Base-by-base conservation (phyloP, 1,140 invertebrate genomes). In the Penaeus japonicus region DNA sequence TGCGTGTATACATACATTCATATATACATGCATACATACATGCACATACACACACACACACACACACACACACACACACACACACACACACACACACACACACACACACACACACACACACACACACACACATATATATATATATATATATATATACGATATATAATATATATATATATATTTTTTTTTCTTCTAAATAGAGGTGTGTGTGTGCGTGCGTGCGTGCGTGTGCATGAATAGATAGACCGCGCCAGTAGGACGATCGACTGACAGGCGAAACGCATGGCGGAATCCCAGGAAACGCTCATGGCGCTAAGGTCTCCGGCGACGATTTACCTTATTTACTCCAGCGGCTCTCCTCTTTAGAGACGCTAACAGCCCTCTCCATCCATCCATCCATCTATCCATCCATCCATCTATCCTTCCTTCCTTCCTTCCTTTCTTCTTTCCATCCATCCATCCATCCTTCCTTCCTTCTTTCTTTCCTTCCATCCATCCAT, bases 21-120 rank as follows among this genome's bases (percentile, higher is more conserved):
- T n/a, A n/a, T n/a, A n/a, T n/a, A n/a, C n/a, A 12, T 30, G n/a
- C 65, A 15, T 30, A 15, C 65, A 15, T n/a, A 15, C 65, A 12
- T n/a, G n/a, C 65, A 15, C 65, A 15, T 30, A 15, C 65, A 15
- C 65, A 73, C 65, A 73, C 65, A 79, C 77, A 39, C 27, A 79
- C 35, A 79, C 35, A 39, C 35, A 39, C 35, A 79, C 77, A 79
- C 77, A 79, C 77, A 79, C 35, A 79, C 77, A 79, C 77, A 79
- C 35, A 79, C 35, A 79, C 35, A 79, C 77, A 79, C 77, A 79
- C 77, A 79, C 77, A 79, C 77, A 79, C 77, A 79, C 77, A 79
- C 77, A 79, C 77, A 79, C 77, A 73, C 65, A 73, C 65, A 73
- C 65, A 73, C 65, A 73, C 65, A 73, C 65, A 10, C 65, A 73